These are phyloP conservation scores for Xenus cinereus DNA, from an alignment of 2,113 vertebrate genomes.

Conservation along the genomic window DNA sequence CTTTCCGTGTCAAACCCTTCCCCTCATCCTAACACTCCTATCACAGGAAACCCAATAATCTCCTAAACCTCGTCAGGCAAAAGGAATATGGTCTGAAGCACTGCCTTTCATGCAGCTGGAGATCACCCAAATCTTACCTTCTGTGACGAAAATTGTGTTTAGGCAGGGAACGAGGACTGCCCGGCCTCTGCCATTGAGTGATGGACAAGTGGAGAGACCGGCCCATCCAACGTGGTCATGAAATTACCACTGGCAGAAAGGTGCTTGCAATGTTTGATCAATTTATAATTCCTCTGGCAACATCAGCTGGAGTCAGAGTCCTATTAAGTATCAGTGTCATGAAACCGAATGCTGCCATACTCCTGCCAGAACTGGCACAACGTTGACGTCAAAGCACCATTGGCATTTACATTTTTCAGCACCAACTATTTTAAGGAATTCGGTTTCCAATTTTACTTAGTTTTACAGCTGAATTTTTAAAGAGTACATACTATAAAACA, in stretches of 20 bases:
- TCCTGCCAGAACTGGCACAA: background rate
- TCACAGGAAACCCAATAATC: background rate
- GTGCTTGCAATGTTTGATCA: background rate
- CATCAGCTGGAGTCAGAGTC: background rate
- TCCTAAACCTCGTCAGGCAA: background rate
- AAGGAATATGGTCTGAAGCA: background rate
- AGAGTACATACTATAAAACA: background rate
- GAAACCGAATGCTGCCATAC: background rate
- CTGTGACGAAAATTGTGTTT: background rate
- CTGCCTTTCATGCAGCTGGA: background rate
- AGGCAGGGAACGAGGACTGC: background rate
- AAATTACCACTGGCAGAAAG: background rate
- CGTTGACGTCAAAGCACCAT: background rate
- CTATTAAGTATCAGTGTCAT: background rate
- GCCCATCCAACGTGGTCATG: background rate
- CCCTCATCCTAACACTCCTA: too few relatives aligned
- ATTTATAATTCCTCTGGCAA: background rate
- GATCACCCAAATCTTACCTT: background rate
- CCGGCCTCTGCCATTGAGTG: background rate
- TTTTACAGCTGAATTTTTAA: background rate
- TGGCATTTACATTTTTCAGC: background rate
- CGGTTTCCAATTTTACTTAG: background rate
- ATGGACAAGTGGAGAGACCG: rapidly evolving
- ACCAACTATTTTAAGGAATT: background rate
- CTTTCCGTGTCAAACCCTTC: too few relatives aligned